phyloP scores from a whole-genome alignment of 2,113 vertebrate species.

The Herpetotheres cachinnans region DNA sequence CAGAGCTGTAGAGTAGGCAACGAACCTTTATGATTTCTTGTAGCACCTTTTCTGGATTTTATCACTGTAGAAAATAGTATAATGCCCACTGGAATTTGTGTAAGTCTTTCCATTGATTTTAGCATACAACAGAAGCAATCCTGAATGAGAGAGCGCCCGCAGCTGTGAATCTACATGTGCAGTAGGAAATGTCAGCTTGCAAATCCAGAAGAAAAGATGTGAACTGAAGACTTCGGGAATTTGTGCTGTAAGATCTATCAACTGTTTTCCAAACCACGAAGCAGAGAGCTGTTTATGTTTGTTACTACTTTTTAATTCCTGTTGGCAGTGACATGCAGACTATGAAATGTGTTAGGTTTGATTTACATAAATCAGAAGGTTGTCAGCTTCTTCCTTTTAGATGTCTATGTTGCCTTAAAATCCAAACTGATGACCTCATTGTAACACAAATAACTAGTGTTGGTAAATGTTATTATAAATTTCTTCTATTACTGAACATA shows the following conservation, averaged over 20 bases:
- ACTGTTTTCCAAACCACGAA: slow-evolving; percentile 2
- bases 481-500: slow-evolving; percentile 48
- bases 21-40: not conserved
- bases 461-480: slow-evolving; percentile 59
- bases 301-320: slow-evolving; percentile 57
- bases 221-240: not conserved
- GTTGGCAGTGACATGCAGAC: slow-evolving; percentile 53
- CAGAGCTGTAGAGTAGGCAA: not conserved
- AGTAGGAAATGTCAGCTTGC: not conserved
- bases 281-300: slow-evolving; percentile 56
- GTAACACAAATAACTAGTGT: slow-evolving; percentile 57
- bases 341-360: slow-evolving; percentile 58
- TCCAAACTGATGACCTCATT: slow-evolving; percentile 53
- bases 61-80: not conserved
- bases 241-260: slow-evolving; percentile 18
- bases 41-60: not conserved
- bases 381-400: slow-evolving; percentile 48
- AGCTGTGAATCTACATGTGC: not conserved
- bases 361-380: slow-evolving; percentile 68
- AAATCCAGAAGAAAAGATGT: not conserved
- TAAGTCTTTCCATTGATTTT: not conserved
- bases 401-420: slow-evolving; percentile 49
- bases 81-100: not conserved
- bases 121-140: not conserved
- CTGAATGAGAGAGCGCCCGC: not conserved